Evolutionary conservation across 1,140 invertebrate species (phyloP).

Genomic region (Trinorchestia longiramus): DNA sequence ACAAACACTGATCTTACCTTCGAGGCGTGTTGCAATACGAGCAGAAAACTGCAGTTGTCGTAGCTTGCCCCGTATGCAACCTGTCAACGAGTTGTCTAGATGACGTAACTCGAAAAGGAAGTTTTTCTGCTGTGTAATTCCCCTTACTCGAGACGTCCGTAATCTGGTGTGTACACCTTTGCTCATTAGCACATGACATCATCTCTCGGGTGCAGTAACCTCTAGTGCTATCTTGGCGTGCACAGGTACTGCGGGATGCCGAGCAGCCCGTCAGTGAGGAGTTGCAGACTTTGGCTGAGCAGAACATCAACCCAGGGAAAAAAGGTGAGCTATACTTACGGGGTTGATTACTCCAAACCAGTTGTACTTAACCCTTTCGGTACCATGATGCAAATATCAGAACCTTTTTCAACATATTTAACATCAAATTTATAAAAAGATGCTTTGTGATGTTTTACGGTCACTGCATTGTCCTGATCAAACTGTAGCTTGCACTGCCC

Average conservation of each 20-base stretch:
- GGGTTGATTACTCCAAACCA: no score
- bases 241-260: constrained; percentile 1
- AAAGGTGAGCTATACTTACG: neutral
- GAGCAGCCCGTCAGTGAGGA: neutral
- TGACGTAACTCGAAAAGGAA: neutral
- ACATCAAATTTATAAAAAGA: no score
- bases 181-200: neutral
- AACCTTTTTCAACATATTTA: no score
- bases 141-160: neutral
- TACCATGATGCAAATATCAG: no score
- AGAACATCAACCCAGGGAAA: neutral
- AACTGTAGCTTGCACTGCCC: no score
- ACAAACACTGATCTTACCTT: neutral
- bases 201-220: neutral
- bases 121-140: neutral
- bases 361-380: no score
- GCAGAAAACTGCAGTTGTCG: no score
- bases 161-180: neutral
- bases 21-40: neutral
- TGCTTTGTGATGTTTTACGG: no score
- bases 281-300: neutral
- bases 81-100: no score
- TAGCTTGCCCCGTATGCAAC: no score
- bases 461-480: no score
- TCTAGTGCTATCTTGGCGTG: neutral